phyloP scores from a whole-genome alignment of 2,888 invertebrate species.

The Catocala sponsa region DNA sequence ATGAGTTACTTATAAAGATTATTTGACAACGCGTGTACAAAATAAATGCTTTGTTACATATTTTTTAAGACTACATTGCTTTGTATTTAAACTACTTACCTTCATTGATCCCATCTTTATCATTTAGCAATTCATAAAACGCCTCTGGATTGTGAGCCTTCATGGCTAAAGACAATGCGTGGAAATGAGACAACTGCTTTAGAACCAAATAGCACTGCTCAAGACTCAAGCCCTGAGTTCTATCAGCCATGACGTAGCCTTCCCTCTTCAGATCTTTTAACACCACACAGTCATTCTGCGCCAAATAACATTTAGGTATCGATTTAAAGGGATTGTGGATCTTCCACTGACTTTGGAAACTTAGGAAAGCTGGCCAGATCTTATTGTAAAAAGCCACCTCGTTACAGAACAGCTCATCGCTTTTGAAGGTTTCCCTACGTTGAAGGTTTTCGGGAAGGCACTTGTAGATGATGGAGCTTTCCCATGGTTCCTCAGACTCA shows the following conservation, averaged over 20 bases:
- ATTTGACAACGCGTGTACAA: too few relatives aligned
- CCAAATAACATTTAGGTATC: constrained; percentile 89
- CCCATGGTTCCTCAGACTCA: constrained; percentile 86
- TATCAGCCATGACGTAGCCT: constrained; percentile 90
- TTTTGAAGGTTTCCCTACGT: constrained; percentile 91
- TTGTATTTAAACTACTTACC: constrained; percentile 55
- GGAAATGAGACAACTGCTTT: constrained; percentile 89
- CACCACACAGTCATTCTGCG: constrained; percentile 87
- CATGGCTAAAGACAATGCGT: constrained; percentile 90
- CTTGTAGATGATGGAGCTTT: constrained; percentile 91
- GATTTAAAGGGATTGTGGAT: constrained; percentile 81
- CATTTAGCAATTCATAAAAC: constrained; percentile 84
- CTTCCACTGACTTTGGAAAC: constrained; percentile 86
- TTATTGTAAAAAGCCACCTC: constrained; percentile 92
- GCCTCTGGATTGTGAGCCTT: constrained; percentile 87
- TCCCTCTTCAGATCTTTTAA: constrained; percentile 89
- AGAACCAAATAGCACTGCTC: constrained; percentile 89
- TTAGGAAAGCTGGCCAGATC: constrained; percentile 90
- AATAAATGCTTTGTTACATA: too few relatives aligned
- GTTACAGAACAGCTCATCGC: constrained; percentile 91
- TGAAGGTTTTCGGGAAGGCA: constrained; percentile 90
- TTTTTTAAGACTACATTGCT: too few relatives aligned
- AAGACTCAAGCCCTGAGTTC: constrained; percentile 88
- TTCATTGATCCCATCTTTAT: constrained; percentile 82
- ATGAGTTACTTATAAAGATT: too few relatives aligned